Evolutionary conservation across 2,797 vertebrate species (phyloP), one percentile per base, ranked within the genome.

Genomic region (Remorina albescens): DNA sequence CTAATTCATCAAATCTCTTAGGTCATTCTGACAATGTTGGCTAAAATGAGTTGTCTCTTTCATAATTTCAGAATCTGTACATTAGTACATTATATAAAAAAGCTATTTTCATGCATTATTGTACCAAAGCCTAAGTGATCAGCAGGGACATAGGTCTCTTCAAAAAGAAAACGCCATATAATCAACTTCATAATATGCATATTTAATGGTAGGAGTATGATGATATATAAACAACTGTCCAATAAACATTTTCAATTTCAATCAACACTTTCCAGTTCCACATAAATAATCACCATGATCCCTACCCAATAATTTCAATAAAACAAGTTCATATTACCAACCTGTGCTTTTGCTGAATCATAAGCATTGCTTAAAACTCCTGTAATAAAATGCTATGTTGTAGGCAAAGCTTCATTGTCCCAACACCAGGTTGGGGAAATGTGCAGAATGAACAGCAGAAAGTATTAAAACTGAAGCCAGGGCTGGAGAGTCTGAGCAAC

Each of bases 401-500:
- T 79, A 80, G 81, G 81, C 84, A 86, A 89, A 89, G 90, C 79
- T 84, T 87, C 75, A 68, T 63, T 83, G 59, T 85, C 85, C 93
- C 91, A 95, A 94, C 93, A 77, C 92, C 93, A 92, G 93, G 91
- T 71, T 86, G 91, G 93, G 85, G 63, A 76, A 68, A 86, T 89
- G 89, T 92, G 90, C 91, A 92, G 88, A 86, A 91, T 74, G 68
- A 77, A 84, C 89, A 78, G 87, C 88, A 86, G 76, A 70, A 83
- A 69, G 55, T 86, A 78, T 84, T 83, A 85, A 86, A 86, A 84
- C 67, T 87, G 88, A 92, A 91, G 89, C 90, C 92, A 94, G 94
- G 88, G 93, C 91, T 94, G 90, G 85, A 46, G 88, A 86, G 84
- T 94, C 91, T 92, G 91, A 94, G 93, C 94, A 94, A 91, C 91